Evolutionary conservation across 2,113 vertebrate species (phyloP).

Genomic region (Prinia subflava): DNA sequence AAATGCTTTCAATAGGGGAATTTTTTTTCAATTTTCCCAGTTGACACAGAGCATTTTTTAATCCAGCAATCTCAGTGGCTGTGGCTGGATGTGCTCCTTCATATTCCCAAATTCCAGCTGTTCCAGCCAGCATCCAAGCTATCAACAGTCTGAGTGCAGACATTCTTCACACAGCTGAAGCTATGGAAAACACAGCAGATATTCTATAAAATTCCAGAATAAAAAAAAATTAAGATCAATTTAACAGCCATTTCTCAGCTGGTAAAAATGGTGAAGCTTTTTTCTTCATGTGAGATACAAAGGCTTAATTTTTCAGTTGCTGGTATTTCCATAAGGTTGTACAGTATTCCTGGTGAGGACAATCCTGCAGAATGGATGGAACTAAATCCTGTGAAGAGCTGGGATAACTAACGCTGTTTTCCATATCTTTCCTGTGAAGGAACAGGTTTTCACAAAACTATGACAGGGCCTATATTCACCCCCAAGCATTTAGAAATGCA

Average conservation of each 20-base stretch:
- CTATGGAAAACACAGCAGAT: neutral
- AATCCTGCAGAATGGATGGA: neutral
- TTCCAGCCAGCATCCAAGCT: neutral
- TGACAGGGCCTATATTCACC: neutral
- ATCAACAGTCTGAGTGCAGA: neutral
- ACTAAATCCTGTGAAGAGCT: neutral
- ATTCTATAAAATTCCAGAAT: neutral
- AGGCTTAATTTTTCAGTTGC: neutral
- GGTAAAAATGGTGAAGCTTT: neutral
- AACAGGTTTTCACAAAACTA: neutral
- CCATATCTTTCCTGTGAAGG: neutral
- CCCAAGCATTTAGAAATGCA: neutral
- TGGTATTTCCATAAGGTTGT: neutral
- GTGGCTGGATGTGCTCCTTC: neutral
- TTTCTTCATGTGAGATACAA: neutral
- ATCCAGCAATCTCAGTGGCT: neutral
- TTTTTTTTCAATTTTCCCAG: neutral
- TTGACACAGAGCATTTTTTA: neutral
- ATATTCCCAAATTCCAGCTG: neutral
- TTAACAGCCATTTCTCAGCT: neutral
- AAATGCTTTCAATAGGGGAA: neutral
- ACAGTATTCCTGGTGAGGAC: neutral
- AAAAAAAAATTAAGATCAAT: neutral
- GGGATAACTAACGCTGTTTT: neutral
- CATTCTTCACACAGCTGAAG: neutral